phyloP scores from a whole-genome alignment of 2,888 invertebrate genomes.

The Scaptomyza tumidula region DNA sequence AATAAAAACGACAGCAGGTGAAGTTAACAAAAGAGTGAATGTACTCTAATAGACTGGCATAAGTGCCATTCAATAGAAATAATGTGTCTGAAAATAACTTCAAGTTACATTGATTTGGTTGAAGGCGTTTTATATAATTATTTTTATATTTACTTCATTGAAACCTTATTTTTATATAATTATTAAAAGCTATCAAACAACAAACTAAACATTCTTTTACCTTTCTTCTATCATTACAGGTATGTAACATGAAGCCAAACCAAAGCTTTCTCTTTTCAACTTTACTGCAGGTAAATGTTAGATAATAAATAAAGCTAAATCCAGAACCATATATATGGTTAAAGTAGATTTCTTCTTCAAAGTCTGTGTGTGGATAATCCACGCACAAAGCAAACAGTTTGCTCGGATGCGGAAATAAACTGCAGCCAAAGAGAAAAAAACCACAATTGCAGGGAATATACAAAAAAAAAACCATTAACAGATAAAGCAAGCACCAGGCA shows the following conservation, averaged over 20 bases:
- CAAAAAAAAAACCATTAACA: constrained; percentile 7
- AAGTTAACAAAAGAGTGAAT: constrained; percentile 1
- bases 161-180: too few species aligned
- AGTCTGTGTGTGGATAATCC: constrained; percentile 33
- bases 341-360: not conserved
- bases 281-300: constrained; percentile 34
- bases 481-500: constrained; percentile 45
- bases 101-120: not conserved
- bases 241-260: constrained; percentile 27
- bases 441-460: too few species aligned
- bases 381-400: constrained; percentile 54
- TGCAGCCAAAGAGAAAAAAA: constrained; percentile 19
- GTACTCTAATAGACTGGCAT: not conserved
- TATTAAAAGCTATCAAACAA: not conserved
- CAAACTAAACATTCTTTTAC: constrained; percentile 15
- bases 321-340: not conserved
- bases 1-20: not conserved
- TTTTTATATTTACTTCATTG: not conserved
- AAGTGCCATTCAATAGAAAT: not conserved
- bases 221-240: constrained; percentile 37
- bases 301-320: constrained; percentile 11
- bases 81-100: not conserved
- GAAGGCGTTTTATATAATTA: not conserved
- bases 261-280: not conserved
- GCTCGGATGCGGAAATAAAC: constrained; percentile 50